Evolutionary conservation across 2,888 invertebrate species (phyloP).

Genomic region (Leptopilina drosophilae): DNA sequence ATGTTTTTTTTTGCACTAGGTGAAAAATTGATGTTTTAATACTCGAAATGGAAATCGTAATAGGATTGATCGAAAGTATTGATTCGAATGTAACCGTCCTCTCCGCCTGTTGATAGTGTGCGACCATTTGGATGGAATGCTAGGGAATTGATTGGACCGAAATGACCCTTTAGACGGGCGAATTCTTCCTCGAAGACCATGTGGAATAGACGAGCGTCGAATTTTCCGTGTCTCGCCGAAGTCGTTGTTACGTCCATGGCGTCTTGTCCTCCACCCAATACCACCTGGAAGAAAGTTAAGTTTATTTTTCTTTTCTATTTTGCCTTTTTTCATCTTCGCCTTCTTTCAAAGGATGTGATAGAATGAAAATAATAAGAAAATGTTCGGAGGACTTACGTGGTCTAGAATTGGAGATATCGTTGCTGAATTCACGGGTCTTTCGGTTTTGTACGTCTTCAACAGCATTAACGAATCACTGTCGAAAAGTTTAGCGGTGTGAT

Average conservation of each 20-base stretch:
- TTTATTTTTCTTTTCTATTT: background rate
- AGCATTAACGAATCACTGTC: conserved; percentile 91
- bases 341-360: background rate
- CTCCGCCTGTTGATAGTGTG: conserved; percentile 97
- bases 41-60: conserved; percentile 97
- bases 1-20: too few species aligned
- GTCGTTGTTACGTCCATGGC: conserved; percentile 99
- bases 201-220: conserved; percentile 91
- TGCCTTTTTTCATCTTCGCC: too few species aligned
- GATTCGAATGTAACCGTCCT: conserved; percentile 98
- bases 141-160: conserved; percentile 99
- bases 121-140: conserved; percentile 99
- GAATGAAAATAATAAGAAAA: background rate
- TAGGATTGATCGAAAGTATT: conserved; percentile 98
- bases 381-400: conserved; percentile 82
- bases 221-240: conserved; percentile 95
- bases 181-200: conserved; percentile 88
- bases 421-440: conserved; percentile 98
- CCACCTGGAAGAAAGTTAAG: conserved; percentile 80
- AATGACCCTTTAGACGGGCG: conserved; percentile 97
- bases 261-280: conserved; percentile 99
- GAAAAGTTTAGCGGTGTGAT: conserved; percentile 96
- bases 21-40: conserved; percentile 71
- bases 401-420: conserved; percentile 96
- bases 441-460: conserved; percentile 97